Percentiles rank a stretch among this genome's conserved stretches.
Conservation (phyloP, 2,797 vertebrate species). For the Cryptoprocta ferox region DNA sequence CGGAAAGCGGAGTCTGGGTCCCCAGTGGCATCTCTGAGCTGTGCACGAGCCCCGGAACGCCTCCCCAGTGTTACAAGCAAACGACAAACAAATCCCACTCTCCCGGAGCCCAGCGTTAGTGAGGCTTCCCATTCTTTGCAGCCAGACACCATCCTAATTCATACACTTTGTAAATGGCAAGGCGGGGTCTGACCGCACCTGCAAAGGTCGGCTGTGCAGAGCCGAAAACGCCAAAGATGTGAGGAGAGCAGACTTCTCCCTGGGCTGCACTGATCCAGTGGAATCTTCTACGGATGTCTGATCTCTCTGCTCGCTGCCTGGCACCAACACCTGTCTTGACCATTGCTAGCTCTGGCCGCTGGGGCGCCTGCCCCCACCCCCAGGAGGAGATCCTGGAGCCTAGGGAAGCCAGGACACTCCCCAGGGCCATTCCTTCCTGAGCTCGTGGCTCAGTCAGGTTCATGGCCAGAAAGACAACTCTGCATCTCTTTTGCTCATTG, state of each 20-base stretch:
- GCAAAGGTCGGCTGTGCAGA: neutral
- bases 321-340: neutral
- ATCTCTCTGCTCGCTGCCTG: neutral
- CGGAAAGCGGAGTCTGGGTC: neutral
- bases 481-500: constrained; percentile 67
- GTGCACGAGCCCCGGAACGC: neutral
- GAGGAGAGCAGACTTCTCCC: neutral
- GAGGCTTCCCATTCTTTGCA: neutral
- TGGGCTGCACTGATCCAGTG: accelerated
- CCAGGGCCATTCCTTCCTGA: neutral
- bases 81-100: neutral
- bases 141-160: neutral
- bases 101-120: neutral
- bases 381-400: neutral
- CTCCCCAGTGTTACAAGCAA: neutral
- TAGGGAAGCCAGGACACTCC: neutral
- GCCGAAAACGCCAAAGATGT: neutral
- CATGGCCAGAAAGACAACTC: constrained; percentile 28
- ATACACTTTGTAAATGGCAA: neutral
- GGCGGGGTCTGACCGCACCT: neutral
- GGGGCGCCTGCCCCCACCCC: accelerated
- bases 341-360: neutral
- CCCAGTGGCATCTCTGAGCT: neutral
- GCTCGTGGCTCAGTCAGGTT: neutral
- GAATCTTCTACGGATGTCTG: accelerated